Conservation (phyloP, 2,797 vertebrate genomes). For the Ctenochaetus hawaiiensis region DNA sequence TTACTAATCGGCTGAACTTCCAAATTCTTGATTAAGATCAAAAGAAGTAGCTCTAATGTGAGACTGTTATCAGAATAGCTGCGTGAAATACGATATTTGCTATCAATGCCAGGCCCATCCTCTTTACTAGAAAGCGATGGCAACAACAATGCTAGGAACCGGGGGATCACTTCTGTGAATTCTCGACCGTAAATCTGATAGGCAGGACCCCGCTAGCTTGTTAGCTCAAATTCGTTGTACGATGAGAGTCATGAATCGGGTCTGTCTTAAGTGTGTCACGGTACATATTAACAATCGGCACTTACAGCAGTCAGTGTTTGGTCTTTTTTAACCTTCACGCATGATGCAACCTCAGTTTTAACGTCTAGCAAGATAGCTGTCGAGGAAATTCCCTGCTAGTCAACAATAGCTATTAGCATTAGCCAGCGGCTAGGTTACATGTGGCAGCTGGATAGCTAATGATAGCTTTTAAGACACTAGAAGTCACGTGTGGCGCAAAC, state of each 20-base stretch:
- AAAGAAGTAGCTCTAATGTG: not conserved
- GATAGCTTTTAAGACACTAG: conserved; percentile 23
- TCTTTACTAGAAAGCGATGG: conserved; percentile 65
- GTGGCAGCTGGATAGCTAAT: conserved; percentile 71
- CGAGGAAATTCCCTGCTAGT: conserved; percentile 60
- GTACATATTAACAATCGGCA: not conserved
- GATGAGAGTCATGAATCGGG: not conserved
- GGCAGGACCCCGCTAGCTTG: conserved; percentile 34
- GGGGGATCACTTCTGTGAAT: conserved; percentile 71
- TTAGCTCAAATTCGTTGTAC: conserved; percentile 12
- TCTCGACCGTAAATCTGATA: conserved; percentile 63
- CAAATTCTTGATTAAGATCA: conserved; percentile 6
- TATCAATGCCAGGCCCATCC: conserved; percentile 51
- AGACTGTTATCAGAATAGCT: conserved; percentile 16
- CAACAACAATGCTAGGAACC: conserved; percentile 77
- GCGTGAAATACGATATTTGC: conserved; percentile 29
- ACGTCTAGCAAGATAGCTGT: conserved; percentile 13
- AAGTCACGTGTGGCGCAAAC: not conserved
- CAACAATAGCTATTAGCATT: conserved; percentile 76
- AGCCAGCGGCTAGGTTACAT: conserved; percentile 74
- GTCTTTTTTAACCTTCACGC: not conserved
- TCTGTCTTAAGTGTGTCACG: conserved; percentile 13
- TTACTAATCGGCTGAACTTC: conserved; percentile 10
- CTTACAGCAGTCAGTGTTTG: not conserved
- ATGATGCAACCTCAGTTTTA: not conserved